Evolutionary conservation across 2,797 vertebrate genomes (phyloP), one percentile per base, ranked within the genome.

Genomic region (Balearica regulorum): DNA sequence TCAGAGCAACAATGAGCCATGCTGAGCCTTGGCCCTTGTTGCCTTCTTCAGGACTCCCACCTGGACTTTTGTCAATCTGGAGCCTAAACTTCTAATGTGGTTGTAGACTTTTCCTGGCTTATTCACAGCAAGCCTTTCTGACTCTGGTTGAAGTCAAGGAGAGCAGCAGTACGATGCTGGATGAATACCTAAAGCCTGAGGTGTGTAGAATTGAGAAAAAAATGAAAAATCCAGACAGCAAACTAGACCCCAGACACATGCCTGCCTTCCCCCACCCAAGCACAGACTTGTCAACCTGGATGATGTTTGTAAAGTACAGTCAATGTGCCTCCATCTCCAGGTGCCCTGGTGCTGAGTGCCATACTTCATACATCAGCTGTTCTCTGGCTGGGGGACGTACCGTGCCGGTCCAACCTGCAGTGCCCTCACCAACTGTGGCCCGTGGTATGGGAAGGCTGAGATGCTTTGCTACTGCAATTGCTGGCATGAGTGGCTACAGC

Each of bases 361-460:
- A 10, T 35, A 16, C 6, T 46, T 57, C 0, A 1, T 26, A 15
- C 15, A 29, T 1, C 77, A 80, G 33, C 58, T 3, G 0, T 26
- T 29, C 18, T 31, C 11, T 12, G 13, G 19, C 15, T 44, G 46
- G 43, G 16, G 55, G 19, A 37, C 31, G 55, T 20, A 12, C 44
- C 2, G 0, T 51, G 51, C 37, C 8, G 15, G 28, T 66, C 46
- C 49, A 48, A 8, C 14, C 60, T 33, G 37, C 1, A 5, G 24
- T 58, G 49, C 9, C 31, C 12, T 81, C 46, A 26, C 33, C 0
- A 0, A 0, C 16, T 14, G 16, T 41, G 43, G 13, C 29, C 51
- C 26, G 4, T 7, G 33, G 14, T 33, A 14, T 58, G 65, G 48
- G 58, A 80, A 21, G 44, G 37, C 28, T 33, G 55, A 92, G 44